Evolutionary conservation across 2,888 invertebrate species (phyloP).

Genomic region (Gisinianus flammeolus): DNA sequence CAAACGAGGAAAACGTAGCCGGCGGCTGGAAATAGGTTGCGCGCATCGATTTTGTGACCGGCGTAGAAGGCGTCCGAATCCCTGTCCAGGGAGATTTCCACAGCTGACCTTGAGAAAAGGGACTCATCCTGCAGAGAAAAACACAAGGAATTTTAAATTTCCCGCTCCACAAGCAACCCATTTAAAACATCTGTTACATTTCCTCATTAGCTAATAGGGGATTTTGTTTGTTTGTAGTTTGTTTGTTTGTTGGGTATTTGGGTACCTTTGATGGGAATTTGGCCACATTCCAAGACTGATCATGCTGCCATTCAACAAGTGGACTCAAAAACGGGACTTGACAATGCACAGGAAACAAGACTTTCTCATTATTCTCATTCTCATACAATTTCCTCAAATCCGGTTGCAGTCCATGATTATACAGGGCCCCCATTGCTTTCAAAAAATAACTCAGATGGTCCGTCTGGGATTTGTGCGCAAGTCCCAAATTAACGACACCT

Average conservation of each 20-base stretch:
- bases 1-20: not conserved
- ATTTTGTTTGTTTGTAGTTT: too few relatives aligned
- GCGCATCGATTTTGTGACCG: conserved; percentile 85
- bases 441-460: conserved; percentile 69
- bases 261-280: too few relatives aligned
- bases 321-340: conserved; percentile 85
- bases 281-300: conserved; percentile 35
- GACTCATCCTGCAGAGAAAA: too few relatives aligned
- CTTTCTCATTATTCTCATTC: conserved; percentile 70
- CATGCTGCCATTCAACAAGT: conserved; percentile 86
- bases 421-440: conserved; percentile 73
- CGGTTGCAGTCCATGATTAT: conserved; percentile 76
- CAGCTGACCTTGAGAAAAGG: too few relatives aligned
- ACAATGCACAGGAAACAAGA: conserved; percentile 85
- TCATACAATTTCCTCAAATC: conserved; percentile 79
- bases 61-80: conserved; percentile 75
- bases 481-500: conserved; percentile 64
- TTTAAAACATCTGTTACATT: too few relatives aligned
- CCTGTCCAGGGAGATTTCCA: conserved; percentile 61
- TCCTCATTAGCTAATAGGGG: too few relatives aligned
- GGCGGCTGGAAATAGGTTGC: too few relatives aligned
- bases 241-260: too few relatives aligned
- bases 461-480: conserved; percentile 65
- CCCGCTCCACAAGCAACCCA: too few relatives aligned
- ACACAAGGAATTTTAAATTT: too few relatives aligned